Base-by-base conservation (phyloP, 2,113 vertebrate species). In the Lophius piscatorius region DNA sequence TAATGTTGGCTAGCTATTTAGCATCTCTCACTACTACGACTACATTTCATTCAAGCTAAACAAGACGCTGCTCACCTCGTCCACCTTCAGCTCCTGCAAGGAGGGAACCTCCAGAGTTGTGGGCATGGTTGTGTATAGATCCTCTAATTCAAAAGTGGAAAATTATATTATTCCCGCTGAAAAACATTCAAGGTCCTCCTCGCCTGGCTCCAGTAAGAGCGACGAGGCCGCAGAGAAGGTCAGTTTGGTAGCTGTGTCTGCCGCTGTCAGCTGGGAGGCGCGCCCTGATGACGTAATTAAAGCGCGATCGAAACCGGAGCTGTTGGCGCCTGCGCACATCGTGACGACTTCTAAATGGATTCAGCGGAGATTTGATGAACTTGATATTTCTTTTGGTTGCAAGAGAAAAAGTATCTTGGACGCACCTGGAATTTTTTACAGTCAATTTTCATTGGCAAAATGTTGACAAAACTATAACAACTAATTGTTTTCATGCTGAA, bases 41-140 rank as follows among this genome's bases (percentile, higher is more conserved):
- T 2, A 17, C 38, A n/a, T 38, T 48, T 33, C 9, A 16, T 13
- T 42, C 6, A 46, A 7, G 28, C 40, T 31, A 12, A 52, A 41
- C 11, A 52, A 13, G 11, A 18, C 2, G 4, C 12, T 2, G 56
- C 93, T 93, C 87, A 97, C 96, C 93, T 98, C 95, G 9, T 85
- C 90, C 64, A 96, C 95, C 1, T 89, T 92, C 45, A 99, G 91
- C 54, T 99, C 95, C 82, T 95, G 87, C 58, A 90, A 10, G 2
- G 90, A 36, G 3, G 97, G 96, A 7, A 97, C 14, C 14, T 92
- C 90, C 76, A 92, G 23, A 22, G 81, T 73, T 2, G 84, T 80
- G 16, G 95, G 86, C 95, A 98, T 98, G 82, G 79, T 77, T 72
- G 26, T 8, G 20, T 23, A 29, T 59, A 16, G 39, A 14, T 49